phyloP scores from a whole-genome alignment of 2,888 invertebrate genomes.

The Catocala nupta region DNA sequence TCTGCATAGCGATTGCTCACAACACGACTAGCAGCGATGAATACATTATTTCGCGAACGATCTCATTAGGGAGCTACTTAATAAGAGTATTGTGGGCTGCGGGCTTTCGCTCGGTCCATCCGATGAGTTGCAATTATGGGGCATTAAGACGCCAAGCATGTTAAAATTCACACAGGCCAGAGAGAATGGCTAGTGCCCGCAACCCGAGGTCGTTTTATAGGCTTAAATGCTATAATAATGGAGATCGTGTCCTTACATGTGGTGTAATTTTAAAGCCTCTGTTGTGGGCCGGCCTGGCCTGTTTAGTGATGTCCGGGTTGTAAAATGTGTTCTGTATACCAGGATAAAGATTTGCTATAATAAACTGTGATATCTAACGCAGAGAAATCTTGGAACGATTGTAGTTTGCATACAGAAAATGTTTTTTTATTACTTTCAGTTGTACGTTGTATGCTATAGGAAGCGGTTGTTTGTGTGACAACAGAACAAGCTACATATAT shows the following conservation, averaged over 20 bases:
- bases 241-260: conserved; percentile 71
- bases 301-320: conserved; percentile 16
- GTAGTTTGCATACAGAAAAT: neutral
- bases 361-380: conserved; percentile 14
- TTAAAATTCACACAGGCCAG: conserved; percentile 78
- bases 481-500: no score
- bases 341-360: conserved; percentile 14
- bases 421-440: no score
- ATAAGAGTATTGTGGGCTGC: conserved; percentile 33
- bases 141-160: conserved; percentile 75
- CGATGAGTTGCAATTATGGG: conserved; percentile 65
- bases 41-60: conserved; percentile 41
- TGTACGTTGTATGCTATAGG: no score
- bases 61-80: conserved; percentile 39
- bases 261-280: conserved; percentile 51
- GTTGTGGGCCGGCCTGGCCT: conserved; percentile 41
- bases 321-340: conserved; percentile 15
- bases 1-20: conserved; percentile 13
- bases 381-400: neutral
- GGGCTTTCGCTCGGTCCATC: conserved; percentile 30
- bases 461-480: no score
- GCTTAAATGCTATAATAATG: conserved; percentile 76
- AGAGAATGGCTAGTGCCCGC: conserved; percentile 72
- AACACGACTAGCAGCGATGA: conserved; percentile 25
- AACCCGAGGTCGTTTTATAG: conserved; percentile 70